Percentiles rank a stretch among this genome's conserved stretches.
These are phyloP conservation scores for Sebastes wilsoni DNA, from an alignment of 2,797 vertebrate genomes.

Conservation along the genomic window DNA sequence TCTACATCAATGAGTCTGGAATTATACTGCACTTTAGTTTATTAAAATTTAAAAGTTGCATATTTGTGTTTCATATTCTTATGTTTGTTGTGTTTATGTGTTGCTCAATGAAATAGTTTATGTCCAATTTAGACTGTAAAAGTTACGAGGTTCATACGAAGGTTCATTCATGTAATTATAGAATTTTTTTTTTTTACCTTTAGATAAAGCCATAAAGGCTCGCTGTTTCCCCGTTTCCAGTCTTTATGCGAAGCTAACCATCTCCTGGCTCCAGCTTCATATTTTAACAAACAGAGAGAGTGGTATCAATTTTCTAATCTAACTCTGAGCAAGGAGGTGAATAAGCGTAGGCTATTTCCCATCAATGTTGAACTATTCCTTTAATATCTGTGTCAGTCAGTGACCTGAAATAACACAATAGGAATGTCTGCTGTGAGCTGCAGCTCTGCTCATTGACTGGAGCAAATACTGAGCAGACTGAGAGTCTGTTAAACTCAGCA, in stretches of 20 bases:
- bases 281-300: neutral
- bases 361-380: neutral
- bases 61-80: neutral
- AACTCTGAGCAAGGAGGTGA: neutral
- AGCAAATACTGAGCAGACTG: constrained; percentile 5
- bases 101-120: neutral
- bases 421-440: neutral
- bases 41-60: neutral
- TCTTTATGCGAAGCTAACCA: neutral
- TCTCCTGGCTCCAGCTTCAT: neutral
- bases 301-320: neutral
- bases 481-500: constrained; percentile 16
- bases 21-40: neutral
- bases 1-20: neutral
- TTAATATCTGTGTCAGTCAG: neutral
- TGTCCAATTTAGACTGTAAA: neutral
- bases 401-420: constrained; percentile 32
- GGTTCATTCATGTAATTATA: neutral
- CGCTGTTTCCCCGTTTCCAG: neutral
- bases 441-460: constrained; percentile 9
- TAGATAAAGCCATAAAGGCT: neutral
- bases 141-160: accelerated
- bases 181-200: neutral
- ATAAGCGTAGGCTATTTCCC: neutral
- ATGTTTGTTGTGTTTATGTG: neutral